phyloP scores from a whole-genome alignment of 1,140 invertebrate genomes.

The Piezodorus guildinii region DNA sequence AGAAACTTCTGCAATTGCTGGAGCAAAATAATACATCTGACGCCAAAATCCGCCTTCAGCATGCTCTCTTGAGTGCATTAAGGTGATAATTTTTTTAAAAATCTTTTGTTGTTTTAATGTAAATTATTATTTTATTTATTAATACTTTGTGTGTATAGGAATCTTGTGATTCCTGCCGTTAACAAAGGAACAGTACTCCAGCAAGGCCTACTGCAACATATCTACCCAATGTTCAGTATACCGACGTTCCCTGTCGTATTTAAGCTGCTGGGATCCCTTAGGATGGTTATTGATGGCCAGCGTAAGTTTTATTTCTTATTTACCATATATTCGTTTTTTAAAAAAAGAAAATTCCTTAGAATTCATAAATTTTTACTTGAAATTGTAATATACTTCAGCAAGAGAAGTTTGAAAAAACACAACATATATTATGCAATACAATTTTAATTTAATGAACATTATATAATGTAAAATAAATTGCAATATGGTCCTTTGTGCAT shows the following conservation, averaged over 20 bases:
- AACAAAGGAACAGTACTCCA: slow-evolving; percentile 65
- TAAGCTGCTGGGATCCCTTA: slow-evolving; percentile 70
- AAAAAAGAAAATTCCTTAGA: too few species aligned
- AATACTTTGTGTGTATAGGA: slow-evolving; percentile 35
- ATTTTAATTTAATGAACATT: too few species aligned
- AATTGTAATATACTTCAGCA: too few species aligned
- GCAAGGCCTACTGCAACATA: slow-evolving; percentile 56
- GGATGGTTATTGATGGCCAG: slow-evolving; percentile 76
- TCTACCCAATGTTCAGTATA: slow-evolving; percentile 58
- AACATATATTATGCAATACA: too few species aligned
- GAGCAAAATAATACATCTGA: slow-evolving; percentile 42
- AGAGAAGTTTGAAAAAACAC: too few species aligned
- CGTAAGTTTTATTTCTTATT: slow-evolving; percentile 36
- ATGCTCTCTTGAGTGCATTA: slow-evolving; percentile 68
- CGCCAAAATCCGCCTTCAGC: slow-evolving; percentile 62
- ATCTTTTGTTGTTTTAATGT: background rate
- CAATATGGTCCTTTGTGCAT: too few species aligned
- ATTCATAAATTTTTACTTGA: too few species aligned
- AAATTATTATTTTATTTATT: background rate
- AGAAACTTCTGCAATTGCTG: slow-evolving; percentile 54
- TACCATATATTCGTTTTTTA: too few species aligned
- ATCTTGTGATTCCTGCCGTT: slow-evolving; percentile 63
- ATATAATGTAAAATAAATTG: too few species aligned
- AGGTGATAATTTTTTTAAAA: slow-evolving; percentile 30
- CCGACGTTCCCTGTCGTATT: slow-evolving; percentile 71